Conservation (phyloP, 1,140 invertebrate species). For the Neodiprion fabricii region DNA sequence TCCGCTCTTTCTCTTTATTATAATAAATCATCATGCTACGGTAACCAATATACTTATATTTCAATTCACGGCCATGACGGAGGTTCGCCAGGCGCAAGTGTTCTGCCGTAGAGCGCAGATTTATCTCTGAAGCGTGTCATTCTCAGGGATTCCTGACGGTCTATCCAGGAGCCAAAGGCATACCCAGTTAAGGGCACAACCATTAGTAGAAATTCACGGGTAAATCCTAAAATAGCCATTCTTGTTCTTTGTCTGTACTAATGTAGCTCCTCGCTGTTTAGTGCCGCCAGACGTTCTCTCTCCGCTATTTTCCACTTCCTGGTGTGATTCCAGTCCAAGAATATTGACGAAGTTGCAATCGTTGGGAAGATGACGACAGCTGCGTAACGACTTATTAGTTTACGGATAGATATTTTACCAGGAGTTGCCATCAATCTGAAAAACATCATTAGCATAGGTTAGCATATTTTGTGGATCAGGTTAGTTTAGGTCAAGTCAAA, state of each 20-base stretch:
- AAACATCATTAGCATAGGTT: slow-evolving; percentile 8
- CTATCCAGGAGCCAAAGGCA: slow-evolving; percentile 69
- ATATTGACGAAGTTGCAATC: slow-evolving; percentile 65
- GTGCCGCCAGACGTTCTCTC: slow-evolving; percentile 25
- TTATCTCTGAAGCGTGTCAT: slow-evolving; percentile 78
- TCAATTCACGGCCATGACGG: slow-evolving; percentile 72
- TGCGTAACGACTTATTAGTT: slow-evolving; percentile 63
- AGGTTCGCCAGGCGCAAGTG: slow-evolving; percentile 67
- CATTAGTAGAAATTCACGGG: slow-evolving; percentile 39
- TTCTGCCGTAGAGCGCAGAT: slow-evolving; percentile 74
- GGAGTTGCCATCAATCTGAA: slow-evolving; percentile 48
- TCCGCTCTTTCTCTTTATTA: not conserved
- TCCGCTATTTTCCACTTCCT: slow-evolving; percentile 68
- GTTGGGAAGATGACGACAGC: slow-evolving; percentile 71
- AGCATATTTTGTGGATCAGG: not conserved
- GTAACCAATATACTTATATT: not conserved
- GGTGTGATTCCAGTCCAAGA: slow-evolving; percentile 73
- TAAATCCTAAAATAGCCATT: not conserved
- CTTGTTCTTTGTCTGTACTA: not conserved
- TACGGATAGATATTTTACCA: slow-evolving; percentile 10
- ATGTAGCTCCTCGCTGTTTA: not conserved
- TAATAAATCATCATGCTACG: not conserved
- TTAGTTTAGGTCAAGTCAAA: not conserved
- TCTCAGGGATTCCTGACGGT: slow-evolving; percentile 71
- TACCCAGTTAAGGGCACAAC: slow-evolving; percentile 64